phyloP scores from a whole-genome alignment of 2,797 vertebrate genomes.

The Sebastes kiyomatsui region DNA sequence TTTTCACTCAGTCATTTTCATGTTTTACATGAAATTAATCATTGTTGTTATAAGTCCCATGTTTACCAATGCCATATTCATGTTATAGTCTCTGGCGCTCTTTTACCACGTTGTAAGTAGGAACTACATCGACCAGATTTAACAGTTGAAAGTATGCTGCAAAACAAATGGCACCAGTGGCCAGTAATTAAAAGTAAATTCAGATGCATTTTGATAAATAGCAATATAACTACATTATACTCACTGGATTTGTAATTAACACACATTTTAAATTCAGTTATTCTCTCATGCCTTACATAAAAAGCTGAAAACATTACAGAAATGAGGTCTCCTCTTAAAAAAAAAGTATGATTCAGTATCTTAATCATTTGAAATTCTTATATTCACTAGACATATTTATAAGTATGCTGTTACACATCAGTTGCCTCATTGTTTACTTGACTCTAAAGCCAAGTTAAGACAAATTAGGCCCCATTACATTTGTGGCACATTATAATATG shows the following conservation, averaged over 20 bases:
- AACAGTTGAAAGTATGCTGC: not conserved
- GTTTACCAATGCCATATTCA: slow-evolving; percentile 1
- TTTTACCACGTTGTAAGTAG: not conserved
- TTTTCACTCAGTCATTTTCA: slow-evolving; percentile 10
- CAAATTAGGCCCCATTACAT: not conserved
- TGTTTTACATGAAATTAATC: slow-evolving; percentile 11
- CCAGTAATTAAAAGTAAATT: not conserved
- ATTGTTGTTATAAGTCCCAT: not conserved
- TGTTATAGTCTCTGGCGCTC: not conserved
- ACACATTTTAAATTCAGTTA: not conserved
- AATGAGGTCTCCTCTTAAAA: not conserved
- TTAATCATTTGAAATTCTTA: not conserved
- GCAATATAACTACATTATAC: not conserved
- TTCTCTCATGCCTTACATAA: not conserved
- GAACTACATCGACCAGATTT: not conserved
- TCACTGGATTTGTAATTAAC: not conserved
- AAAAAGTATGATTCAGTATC: not conserved
- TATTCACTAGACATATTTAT: not conserved
- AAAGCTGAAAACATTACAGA: not conserved
- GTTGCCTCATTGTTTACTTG: not conserved
- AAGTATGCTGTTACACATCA: not conserved
- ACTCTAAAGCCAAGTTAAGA: not conserved
- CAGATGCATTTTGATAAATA: not conserved
- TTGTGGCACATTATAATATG: not conserved
- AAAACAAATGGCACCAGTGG: not conserved